A percentile compares a stretch with the other conserved stretches of the same genome.
Evolutionary conservation across 2,113 vertebrate species (phyloP).

Genomic region (Pygoscelis adeliae): DNA sequence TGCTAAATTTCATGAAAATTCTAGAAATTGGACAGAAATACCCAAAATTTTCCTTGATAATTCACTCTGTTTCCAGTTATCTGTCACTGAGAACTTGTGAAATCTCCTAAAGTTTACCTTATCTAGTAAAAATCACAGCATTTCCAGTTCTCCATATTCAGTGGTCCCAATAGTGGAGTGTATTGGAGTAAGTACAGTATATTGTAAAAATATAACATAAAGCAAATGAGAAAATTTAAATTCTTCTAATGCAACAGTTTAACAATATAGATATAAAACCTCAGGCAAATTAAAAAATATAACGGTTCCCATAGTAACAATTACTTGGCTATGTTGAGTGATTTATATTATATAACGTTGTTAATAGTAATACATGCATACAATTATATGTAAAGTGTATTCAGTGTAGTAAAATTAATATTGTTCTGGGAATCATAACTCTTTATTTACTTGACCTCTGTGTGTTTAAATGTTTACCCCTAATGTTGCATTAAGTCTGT

Average conservation of each 20-base stretch:
- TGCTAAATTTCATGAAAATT: neutral
- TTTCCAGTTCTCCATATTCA: neutral
- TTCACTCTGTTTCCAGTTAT: neutral
- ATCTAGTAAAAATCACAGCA: neutral
- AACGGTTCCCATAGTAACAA: neutral
- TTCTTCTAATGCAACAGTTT: neutral
- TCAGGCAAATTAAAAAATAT: neutral
- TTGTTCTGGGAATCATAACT: neutral
- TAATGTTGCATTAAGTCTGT: neutral
- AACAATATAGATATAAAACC: neutral
- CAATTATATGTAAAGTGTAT: neutral
- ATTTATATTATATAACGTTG: neutral
- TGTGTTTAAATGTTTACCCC: neutral
- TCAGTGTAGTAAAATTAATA: neutral
- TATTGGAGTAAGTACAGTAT: neutral
- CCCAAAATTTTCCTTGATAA: neutral
- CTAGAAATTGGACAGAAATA: neutral
- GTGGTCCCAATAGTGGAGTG: neutral
- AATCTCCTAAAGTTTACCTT: neutral
- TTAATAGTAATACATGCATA: neutral
- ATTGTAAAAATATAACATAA: neutral
- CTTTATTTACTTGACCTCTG: neutral
- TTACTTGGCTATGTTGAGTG: neutral
- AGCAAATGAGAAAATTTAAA: neutral
- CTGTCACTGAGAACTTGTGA: constrained; percentile 29